phyloP scores from a whole-genome alignment of 1,140 invertebrate species.

The Drosophila ercepeae region DNA sequence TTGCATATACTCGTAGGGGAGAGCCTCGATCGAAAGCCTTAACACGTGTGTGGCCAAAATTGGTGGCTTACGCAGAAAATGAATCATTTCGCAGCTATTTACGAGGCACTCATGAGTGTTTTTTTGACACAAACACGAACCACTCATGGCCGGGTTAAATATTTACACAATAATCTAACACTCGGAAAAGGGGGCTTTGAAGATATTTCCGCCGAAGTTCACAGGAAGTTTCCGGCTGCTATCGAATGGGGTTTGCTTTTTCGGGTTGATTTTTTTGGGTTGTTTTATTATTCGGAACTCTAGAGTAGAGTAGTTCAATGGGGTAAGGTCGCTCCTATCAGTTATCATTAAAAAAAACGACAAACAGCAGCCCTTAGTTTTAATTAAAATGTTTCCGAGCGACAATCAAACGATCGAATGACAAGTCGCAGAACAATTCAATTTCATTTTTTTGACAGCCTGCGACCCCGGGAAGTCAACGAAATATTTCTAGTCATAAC shows the following conservation, averaged over 20 bases:
- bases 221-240: constrained; percentile 26
- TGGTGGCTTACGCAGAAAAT: constrained; percentile 14
- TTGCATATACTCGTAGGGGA: constrained; percentile 48
- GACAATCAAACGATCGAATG: constrained; percentile 38
- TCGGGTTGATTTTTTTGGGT: too few relatives aligned
- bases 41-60: constrained; percentile 40
- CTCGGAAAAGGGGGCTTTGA: constrained; percentile 8
- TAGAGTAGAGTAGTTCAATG: too few relatives aligned
- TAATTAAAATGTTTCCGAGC: constrained; percentile 41
- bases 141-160: constrained; percentile 30
- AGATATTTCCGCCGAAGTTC: constrained; percentile 25
- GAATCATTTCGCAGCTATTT: constrained; percentile 13
- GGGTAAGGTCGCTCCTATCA: constrained; percentile 34
- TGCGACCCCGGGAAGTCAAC: constrained; percentile 12
- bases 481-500: constrained; percentile 38
- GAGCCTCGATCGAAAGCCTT: constrained; percentile 19
- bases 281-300: too few relatives aligned
- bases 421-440: constrained; percentile 41
- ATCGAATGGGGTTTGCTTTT: constrained; percentile 24
- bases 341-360: not conserved
- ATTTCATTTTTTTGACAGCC: constrained; percentile 41
- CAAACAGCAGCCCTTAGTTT: constrained; percentile 22
- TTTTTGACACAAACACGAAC: constrained; percentile 19
- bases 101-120: constrained; percentile 14
- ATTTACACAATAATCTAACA: constrained; percentile 37